phyloP scores from a whole-genome alignment of 2,113 vertebrate genomes.

The Pungitius pungitius region DNA sequence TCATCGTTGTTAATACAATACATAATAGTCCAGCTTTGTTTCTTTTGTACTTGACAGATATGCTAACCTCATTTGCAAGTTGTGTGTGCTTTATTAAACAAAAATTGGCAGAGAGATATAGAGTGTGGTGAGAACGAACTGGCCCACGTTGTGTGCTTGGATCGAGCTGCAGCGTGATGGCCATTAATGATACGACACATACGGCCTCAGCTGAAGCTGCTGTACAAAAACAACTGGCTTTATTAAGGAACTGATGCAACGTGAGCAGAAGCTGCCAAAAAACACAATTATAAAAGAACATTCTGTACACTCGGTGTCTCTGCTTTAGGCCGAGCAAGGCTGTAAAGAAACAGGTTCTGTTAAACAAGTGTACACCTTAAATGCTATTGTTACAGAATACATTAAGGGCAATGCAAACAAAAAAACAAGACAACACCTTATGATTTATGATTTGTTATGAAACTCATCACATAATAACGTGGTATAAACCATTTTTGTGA shows the following conservation, averaged over 20 bases:
- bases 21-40: conserved; percentile 2
- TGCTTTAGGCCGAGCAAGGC: conserved; percentile 4
- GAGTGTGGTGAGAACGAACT: neutral
- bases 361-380: neutral
- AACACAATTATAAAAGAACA: conserved; percentile 7
- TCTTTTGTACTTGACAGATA: neutral
- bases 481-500: neutral
- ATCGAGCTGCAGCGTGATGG: neutral
- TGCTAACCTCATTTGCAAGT: neutral
- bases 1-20: neutral
- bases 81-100: neutral
- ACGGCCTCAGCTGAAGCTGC: conserved; percentile 5
- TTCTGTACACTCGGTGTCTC: conserved; percentile 1
- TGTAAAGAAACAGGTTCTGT: conserved; percentile 17
- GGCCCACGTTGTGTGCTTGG: conserved; percentile 3
- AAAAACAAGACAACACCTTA: neutral
- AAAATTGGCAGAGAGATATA: neutral
- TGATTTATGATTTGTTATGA: neutral
- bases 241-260: conserved; percentile 27
- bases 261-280: conserved; percentile 29
- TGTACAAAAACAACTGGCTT: conserved; percentile 18
- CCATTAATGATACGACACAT: neutral
- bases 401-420: neutral
- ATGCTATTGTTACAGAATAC: neutral
- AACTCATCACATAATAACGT: neutral